Evolutionary conservation across 2,113 vertebrate species (phyloP).

Genomic region (Tragelaphus scriptus): DNA sequence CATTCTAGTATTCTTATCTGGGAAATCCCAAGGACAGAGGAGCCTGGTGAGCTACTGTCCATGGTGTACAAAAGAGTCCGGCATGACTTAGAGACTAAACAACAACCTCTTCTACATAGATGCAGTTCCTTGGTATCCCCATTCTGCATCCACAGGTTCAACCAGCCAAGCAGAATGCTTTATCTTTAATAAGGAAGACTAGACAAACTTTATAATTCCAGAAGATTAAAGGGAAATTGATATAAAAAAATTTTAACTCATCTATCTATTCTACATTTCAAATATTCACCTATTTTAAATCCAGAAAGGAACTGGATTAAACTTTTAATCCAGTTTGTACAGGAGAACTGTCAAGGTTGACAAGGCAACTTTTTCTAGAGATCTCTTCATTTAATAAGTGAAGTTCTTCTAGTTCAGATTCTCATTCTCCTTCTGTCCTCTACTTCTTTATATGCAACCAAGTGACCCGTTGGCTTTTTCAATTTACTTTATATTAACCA

Average conservation of each 20-base stretch:
- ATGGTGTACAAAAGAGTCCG: background rate
- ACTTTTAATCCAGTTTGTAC: background rate
- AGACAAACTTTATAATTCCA: background rate
- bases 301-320: background rate
- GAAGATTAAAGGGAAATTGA: background rate
- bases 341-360: background rate
- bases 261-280: background rate
- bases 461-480: background rate
- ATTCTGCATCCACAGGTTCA: background rate
- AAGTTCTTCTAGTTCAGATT: background rate
- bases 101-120: background rate
- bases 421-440: background rate
- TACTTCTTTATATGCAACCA: background rate
- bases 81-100: background rate
- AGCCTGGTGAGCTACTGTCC: background rate
- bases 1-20: background rate
- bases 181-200: background rate
- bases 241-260: background rate
- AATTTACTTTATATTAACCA: background rate
- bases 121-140: accelerated
- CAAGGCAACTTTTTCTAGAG: background rate
- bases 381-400: background rate
- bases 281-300: background rate
- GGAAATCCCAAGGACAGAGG: background rate
- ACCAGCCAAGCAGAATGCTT: background rate